Percentiles rank a stretch among this genome's conserved stretches.
These are phyloP conservation scores for Cheirogaleus medius DNA, from an alignment of 2,113 vertebrate species.

Conservation along the genomic window DNA sequence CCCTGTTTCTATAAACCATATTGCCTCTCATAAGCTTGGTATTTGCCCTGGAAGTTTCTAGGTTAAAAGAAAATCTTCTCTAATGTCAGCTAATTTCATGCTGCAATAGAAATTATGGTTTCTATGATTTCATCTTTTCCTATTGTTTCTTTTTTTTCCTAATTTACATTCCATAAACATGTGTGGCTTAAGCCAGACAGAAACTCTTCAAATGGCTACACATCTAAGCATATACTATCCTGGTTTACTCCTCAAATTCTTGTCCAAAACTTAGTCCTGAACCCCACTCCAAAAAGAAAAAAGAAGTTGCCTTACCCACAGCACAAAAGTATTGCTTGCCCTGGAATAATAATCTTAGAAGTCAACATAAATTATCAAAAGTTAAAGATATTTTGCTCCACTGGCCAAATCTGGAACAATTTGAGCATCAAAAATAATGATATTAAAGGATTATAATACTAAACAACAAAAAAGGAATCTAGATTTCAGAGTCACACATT, in stretches of 20 bases:
- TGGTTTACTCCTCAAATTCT: background rate
- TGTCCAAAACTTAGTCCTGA: background rate
- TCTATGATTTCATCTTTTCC: slow-evolving; percentile 12
- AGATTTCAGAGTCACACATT: background rate
- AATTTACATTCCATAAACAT: background rate
- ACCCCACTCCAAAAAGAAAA: background rate
- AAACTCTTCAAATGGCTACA: slow-evolving; percentile 1
- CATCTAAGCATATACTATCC: background rate
- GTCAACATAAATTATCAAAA: background rate
- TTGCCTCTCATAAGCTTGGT: background rate
- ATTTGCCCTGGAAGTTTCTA: background rate
- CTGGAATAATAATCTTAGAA: background rate
- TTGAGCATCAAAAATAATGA: background rate
- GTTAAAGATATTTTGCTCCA: background rate
- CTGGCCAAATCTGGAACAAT: background rate
- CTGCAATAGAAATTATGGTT: background rate
- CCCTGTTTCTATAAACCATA: background rate
- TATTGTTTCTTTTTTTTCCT: background rate
- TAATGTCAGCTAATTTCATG: background rate
- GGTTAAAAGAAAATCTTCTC: background rate
- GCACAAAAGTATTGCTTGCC: background rate
- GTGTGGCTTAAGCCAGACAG: slow-evolving; percentile 3
- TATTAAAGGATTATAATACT: background rate
- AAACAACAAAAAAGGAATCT: background rate
- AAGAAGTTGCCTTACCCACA: background rate